phyloP scores from a whole-genome alignment of 1,140 invertebrate genomes.

The Eurosta solidaginis region DNA sequence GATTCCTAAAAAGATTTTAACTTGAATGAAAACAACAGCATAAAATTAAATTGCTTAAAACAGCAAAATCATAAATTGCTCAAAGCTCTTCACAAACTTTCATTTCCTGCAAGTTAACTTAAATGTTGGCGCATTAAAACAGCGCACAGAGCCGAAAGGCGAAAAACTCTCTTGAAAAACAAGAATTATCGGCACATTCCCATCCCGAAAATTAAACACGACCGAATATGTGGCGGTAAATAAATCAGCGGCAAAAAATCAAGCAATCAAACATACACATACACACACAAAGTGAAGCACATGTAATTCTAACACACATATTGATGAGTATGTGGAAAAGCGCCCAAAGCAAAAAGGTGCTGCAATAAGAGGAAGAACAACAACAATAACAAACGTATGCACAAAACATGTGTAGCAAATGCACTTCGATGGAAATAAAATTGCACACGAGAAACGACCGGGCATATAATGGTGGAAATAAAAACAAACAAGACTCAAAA shows the following conservation, averaged over 20 bases:
- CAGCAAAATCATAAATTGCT: neutral
- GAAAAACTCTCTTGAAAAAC: neutral
- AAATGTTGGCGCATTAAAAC: too few species aligned
- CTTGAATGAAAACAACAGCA: neutral
- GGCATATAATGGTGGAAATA: neutral
- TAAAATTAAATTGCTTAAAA: neutral
- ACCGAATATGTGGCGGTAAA: neutral
- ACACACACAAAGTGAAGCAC: too few species aligned
- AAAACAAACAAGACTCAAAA: neutral
- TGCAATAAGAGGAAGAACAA: neutral
- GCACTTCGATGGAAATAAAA: conserved; percentile 1
- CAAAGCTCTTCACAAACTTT: neutral
- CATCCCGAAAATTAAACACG: conserved; percentile 14
- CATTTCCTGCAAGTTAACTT: neutral
- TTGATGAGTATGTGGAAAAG: too few species aligned
- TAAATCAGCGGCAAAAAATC: conserved; percentile 4
- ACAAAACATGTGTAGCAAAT: neutral
- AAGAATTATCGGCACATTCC: conserved; percentile 8
- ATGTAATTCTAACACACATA: neutral
- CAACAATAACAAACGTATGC: neutral
- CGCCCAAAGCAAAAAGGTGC: neutral
- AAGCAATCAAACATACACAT: neutral
- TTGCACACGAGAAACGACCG: neutral
- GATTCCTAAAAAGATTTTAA: neutral
- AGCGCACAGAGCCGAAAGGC: neutral